Base-by-base conservation (phyloP, 2,888 invertebrate species). In the Tetragonula carbonaria region DNA sequence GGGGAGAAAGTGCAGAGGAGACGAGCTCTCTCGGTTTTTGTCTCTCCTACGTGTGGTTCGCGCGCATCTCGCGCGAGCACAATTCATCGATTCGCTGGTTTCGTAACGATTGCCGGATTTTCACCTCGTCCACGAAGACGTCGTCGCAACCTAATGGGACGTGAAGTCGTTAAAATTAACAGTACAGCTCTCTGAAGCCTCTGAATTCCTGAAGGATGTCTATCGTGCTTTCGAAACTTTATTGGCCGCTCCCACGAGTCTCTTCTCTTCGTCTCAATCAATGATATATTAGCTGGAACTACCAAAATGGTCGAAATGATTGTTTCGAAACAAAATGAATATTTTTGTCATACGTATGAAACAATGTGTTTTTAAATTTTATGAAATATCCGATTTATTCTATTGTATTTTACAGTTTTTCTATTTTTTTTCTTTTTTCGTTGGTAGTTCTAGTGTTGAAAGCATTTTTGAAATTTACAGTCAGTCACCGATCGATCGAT, bases 1-100 rank as follows among this genome's bases (percentile, higher is more conserved):
- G 71, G 77, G 76, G 91, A 90, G 91, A 91, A 91, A 91, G 91
- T 91, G 59, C 23, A 77, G 80, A 87, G 85, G 78, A 28, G 28
- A 87, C 85, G 74, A 78, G 78, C 70, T 86, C 78, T 80, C 73
- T 70, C 66, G 85, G 77, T 85, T 85, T 70, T 65, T 85, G 87
- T 80, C 86, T 87, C 90, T 82, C 88, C 88, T 90, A 91, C 86
- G 85, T 87, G 74, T 38, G 67, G 90, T 83, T 84, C 86, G 74
- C 14, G 73, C 76, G 59, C 76, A 80, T 80, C 77, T 53, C 68
- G 80, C 33, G 33, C 33, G 33, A 23, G 33, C 53, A 82, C 88
- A 74, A 84, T 84, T 87, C 87, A 88, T 88, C 84, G 87, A 87
- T 82, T 79, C 76, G 70, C n/a, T 53, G 79, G 78, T 90, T 90